Evolutionary conservation across 2,888 invertebrate genomes (phyloP), one percentile per base, ranked within the genome.

Genomic region (Mechanitis mazaeus): DNA sequence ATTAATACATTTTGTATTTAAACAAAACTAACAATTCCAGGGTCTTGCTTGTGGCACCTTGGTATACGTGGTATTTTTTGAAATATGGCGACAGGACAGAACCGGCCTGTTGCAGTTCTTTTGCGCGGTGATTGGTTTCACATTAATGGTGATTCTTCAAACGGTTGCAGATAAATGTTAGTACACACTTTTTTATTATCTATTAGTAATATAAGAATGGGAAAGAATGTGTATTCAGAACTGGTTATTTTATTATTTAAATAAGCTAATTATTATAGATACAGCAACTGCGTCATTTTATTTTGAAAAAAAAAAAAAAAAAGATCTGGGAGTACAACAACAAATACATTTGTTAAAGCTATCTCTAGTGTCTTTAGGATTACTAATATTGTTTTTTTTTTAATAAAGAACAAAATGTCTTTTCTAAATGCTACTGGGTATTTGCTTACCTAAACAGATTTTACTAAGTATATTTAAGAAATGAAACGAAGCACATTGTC

Each of bases 41-140:
- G 97, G 97, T 12, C 83, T 98, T 54, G 98, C 90, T 6, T 87
- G 95, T 66, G 98, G 98, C 0, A 98, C 98, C 0, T 92, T 98
- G 56, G 87, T 98, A 45, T 98, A 97, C 87, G 97, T 98, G n/a
- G 97, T 98, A 0, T 98, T 97, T 90, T 98, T 98, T 84, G 98
- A 98, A 84, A 95, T 98, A 59, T 92, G 98, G 73, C 80, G 86
- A 56, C 80, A 85, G 62, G 82, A 84, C 61, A 80, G 83, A 53
- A 79, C 84, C 12, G 95, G 95, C 0, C 75, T 95, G 20, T 76
- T 91, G 54, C 93, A 94, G 70, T 94, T 93, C 76, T 67, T 92
- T 0, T 92, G 94, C 45, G 91, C 95, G 9, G 73, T 95, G 11
- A 71, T 92, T 7, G 95, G 95, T 7, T 95, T 95, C 74, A 70